These are phyloP conservation scores for Thymallus thymallus DNA, from an alignment of 2,113 vertebrate species.

Conservation along the genomic window DNA sequence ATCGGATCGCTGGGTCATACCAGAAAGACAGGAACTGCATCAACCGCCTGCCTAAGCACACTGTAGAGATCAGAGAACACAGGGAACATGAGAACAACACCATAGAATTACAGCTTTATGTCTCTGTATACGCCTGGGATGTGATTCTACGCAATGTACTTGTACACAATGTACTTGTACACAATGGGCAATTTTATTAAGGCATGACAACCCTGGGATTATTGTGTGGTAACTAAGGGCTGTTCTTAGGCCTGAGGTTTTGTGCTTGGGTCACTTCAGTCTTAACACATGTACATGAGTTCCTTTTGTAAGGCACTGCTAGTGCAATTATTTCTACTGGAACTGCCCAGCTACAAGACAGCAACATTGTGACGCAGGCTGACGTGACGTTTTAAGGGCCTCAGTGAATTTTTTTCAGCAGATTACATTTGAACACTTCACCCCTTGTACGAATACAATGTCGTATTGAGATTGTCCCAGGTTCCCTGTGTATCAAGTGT, in stretches of 20 bases:
- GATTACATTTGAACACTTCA: conserved; percentile 89
- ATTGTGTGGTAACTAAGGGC: too few relatives aligned
- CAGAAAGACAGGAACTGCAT: conserved; percentile 77
- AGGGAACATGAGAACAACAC: conserved; percentile 65
- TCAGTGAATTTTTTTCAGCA: conserved; percentile 90
- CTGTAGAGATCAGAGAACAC: conserved; percentile 86
- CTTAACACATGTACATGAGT: conserved; percentile 75
- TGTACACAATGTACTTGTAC: too few relatives aligned
- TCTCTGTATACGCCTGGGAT: too few relatives aligned
- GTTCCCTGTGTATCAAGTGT: too few relatives aligned
- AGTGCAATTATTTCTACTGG: too few relatives aligned
- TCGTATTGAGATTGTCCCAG: background rate
- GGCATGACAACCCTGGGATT: too few relatives aligned
- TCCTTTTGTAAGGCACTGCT: too few relatives aligned
- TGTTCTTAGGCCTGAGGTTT: background rate
- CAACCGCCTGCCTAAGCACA: conserved; percentile 88
- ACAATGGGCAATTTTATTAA: too few relatives aligned
- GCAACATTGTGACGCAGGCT: conserved; percentile 83
- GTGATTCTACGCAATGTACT: too few relatives aligned
- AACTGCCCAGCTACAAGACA: conserved; percentile 79
- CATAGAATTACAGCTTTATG: too few relatives aligned
- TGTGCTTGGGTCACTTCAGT: conserved; percentile 68
- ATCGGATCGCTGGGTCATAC: conserved; percentile 65
- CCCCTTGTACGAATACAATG: conserved; percentile 75
- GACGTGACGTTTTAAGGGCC: conserved; percentile 81